A percentile compares a stretch with the other conserved stretches of the same genome.
Conservation (phyloP, 1,140 invertebrate genomes). For the Panagrolaimus sp. region DNA sequence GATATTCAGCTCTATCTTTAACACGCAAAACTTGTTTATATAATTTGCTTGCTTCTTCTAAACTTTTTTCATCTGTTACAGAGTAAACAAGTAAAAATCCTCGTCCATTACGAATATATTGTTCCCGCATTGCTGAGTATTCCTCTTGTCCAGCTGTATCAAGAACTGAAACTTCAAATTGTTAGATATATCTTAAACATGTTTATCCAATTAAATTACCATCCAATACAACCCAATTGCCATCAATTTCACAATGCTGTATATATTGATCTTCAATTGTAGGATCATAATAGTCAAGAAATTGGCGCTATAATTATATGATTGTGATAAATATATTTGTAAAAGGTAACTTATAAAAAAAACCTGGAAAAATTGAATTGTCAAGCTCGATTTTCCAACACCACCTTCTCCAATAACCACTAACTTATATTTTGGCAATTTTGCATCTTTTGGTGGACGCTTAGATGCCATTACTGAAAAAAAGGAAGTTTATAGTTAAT, state of each 20-base stretch:
- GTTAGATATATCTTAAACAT: neutral
- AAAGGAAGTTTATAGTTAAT: too few species aligned
- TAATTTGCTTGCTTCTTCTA: conserved; percentile 66
- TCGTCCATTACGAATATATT: conserved; percentile 88
- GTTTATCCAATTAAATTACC: conserved; percentile 66
- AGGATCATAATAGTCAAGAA: conserved; percentile 81
- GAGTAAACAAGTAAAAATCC: conserved; percentile 92
- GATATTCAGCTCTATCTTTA: conserved; percentile 86
- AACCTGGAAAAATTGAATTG: conserved; percentile 68
- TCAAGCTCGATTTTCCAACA: conserved; percentile 82
- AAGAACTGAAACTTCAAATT: conserved; percentile 65
- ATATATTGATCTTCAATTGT: conserved; percentile 85
- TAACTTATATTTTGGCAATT: conserved; percentile 75
- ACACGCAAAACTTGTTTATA: conserved; percentile 68
- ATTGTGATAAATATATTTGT: neutral
- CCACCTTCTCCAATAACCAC: conserved; percentile 80
- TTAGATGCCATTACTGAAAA: conserved; percentile 20
- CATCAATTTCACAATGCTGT: conserved; percentile 84
- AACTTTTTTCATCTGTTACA: conserved; percentile 82
- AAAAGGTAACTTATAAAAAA: conserved; percentile 10
- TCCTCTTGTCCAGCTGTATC: conserved; percentile 98
- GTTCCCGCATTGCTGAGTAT: conserved; percentile 47
- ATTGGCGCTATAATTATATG: conserved; percentile 70
- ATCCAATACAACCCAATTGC: conserved; percentile 81
- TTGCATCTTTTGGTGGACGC: conserved; percentile 62